Evolutionary conservation across 1,140 invertebrate species (phyloP).

Genomic region (Euura lappo): DNA sequence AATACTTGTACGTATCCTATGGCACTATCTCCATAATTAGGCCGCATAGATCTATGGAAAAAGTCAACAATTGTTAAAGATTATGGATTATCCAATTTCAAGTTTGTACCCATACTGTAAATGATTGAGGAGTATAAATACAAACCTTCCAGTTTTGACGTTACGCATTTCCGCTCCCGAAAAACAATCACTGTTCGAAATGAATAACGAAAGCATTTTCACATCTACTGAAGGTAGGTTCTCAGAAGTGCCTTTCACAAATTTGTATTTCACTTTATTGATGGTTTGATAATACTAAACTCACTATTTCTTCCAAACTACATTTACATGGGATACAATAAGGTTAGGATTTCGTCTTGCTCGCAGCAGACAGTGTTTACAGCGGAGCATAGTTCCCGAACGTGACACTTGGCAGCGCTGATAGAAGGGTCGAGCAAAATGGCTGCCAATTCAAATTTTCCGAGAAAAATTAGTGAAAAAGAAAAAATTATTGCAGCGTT

Average conservation of each 20-base stretch:
- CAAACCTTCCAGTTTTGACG: background rate
- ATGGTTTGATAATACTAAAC: background rate
- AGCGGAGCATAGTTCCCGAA: background rate
- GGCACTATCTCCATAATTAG: constrained; percentile 36
- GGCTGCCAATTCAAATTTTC: background rate
- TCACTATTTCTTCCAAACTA: background rate
- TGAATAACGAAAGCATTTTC: background rate
- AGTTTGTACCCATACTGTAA: background rate
- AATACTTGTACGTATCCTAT: constrained; percentile 38
- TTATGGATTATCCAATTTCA: background rate
- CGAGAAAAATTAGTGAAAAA: background rate
- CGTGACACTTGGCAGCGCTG: too few species aligned
- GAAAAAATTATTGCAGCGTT: background rate
- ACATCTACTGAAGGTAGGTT: background rate
- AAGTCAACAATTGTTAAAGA: background rate
- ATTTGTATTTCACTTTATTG: background rate
- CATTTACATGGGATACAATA: background rate
- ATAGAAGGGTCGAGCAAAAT: background rate
- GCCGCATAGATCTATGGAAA: constrained; percentile 21
- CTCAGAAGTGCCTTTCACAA: background rate
- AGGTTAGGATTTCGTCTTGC: background rate
- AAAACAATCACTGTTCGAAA: background rate
- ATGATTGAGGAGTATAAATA: constrained; percentile 4
- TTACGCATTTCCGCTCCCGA: background rate
- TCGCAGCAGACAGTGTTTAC: background rate